Base-by-base conservation (phyloP, 2,797 vertebrate genomes). In the Emys orbicularis region DNA sequence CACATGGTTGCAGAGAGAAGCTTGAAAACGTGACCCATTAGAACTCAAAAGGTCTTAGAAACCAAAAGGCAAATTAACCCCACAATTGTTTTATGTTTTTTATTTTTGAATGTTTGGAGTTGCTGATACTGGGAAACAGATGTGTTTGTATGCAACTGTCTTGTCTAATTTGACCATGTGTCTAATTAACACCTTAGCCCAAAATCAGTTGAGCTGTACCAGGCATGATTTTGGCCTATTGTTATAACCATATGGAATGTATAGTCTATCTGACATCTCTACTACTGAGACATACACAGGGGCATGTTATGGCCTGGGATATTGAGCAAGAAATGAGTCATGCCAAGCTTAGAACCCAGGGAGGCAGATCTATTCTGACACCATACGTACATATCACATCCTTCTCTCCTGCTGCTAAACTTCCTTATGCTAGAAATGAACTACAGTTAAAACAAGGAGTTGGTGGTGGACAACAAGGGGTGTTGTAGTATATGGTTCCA, bases 11-110 rank as follows among this genome's bases (percentile, higher is more conserved):
- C 12, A 29, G 68, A 37, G 44, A 18, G 72, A 44, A 87, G 1
- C 8, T 74, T 65, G 41, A 1, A 3, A 52, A 12, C 4, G 0
- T 0, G 0, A 44, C 44, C 27, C 1, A 1, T 88, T 77, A 56
- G 88, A 86, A 77, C 8, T 5, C 0, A 8, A 34, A 52, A 34
- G 79, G 61, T 18, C 10, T 82, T 34, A 15, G 77, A 81, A 88
- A 57, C 0, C 27, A n/a, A 56, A 53, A 52, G 12, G 29, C 4
- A 11, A 5, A 6, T 37, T n/a, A 68, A 41, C 53, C 79, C 81
- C 29, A 41, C 19, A 2, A 5, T 59, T 25, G 15, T 81, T 80
- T 21, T 21, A 34, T 0, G 0, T 5, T 54, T 2, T 83, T 88
- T 34, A 44, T 50, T 87, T 11, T 47, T 91, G 3, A 25, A 76